phyloP scores from a whole-genome alignment of 2,888 invertebrate genomes.

The Cephus sareptanus region DNA sequence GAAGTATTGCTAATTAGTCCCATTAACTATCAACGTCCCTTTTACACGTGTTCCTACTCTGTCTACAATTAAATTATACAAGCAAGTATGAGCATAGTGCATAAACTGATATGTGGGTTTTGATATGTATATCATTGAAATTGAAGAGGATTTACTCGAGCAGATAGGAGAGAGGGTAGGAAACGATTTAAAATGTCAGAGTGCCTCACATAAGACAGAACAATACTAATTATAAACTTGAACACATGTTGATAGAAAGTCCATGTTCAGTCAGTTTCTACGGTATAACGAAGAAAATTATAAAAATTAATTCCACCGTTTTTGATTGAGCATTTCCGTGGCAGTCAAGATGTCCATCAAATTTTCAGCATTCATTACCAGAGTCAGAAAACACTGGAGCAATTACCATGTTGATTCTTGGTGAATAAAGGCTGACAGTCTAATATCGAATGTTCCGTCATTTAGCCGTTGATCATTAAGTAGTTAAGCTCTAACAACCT shows the following conservation, averaged over 20 bases:
- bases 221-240: neutral
- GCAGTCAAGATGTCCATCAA: constrained; percentile 4
- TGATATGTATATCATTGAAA: neutral
- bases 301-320: constrained; percentile 46
- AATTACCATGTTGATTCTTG: neutral
- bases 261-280: neutral
- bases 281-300: constrained; percentile 16
- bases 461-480: neutral
- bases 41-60: neutral
- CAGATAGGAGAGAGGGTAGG: neutral
- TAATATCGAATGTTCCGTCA: neutral
- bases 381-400: neutral
- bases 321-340: constrained; percentile 53
- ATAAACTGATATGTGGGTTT: neutral
- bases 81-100: neutral
- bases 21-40: neutral
- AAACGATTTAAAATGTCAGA: neutral
- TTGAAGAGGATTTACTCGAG: neutral
- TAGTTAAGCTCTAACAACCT: neutral
- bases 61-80: neutral
- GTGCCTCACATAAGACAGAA: neutral
- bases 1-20: neutral
- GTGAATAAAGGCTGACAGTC: neutral
- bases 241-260: neutral
- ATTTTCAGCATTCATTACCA: neutral